Conservation (phyloP, 2,888 invertebrate species). For the Eupithecia tripunctaria region DNA sequence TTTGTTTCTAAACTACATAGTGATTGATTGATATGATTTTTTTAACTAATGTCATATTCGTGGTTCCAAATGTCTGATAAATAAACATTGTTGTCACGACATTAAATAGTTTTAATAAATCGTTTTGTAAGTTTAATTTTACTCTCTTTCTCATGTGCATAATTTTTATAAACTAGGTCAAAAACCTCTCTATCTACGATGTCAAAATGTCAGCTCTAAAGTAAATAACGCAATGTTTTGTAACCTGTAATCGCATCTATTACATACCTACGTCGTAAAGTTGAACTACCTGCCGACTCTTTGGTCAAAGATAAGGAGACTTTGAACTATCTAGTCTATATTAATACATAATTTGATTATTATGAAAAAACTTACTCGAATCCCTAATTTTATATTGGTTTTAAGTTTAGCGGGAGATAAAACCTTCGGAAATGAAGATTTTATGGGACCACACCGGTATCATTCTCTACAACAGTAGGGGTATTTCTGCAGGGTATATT, state of each 20-base stretch:
- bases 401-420: no score
- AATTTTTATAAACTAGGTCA: conserved; percentile 23
- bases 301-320: conserved; percentile 33
- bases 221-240: conserved; percentile 30
- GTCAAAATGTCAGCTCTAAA: conserved; percentile 19
- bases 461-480: no score
- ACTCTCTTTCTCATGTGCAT: not conserved
- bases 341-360: no score
- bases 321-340: not conserved
- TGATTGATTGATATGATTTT: no score
- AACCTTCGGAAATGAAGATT: no score
- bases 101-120: not conserved
- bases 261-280: not conserved
- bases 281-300: conserved; percentile 40
- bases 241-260: conserved; percentile 29
- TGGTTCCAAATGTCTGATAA: not conserved
- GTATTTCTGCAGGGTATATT: no score
- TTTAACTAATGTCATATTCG: no score
- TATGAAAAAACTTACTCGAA: no score
- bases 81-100: not conserved
- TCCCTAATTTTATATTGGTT: not conserved
- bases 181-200: conserved; percentile 19
- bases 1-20: no score
- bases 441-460: no score
- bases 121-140: not conserved